These are phyloP conservation scores for Catostomus latipinnis DNA, from an alignment of 2,797 vertebrate species.

Conservation along the genomic window DNA sequence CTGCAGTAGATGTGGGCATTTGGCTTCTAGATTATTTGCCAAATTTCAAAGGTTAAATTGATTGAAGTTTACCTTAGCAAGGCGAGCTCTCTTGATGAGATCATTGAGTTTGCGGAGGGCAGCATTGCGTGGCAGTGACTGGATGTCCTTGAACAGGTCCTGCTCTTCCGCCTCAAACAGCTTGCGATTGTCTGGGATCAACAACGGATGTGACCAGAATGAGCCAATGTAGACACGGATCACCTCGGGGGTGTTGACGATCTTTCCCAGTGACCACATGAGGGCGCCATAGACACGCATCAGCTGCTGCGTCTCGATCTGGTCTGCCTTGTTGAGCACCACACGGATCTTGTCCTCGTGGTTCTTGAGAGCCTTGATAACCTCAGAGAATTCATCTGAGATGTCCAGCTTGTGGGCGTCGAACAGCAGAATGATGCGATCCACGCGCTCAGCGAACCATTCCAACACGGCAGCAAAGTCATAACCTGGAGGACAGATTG, in stretches of 20 bases:
- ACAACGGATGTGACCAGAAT: constrained; percentile 96
- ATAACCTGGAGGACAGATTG: constrained; percentile 79
- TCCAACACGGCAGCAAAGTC: constrained; percentile 96
- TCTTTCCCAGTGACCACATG: constrained; percentile 99
- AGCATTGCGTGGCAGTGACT: constrained; percentile 93
- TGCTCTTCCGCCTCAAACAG: constrained; percentile 97
- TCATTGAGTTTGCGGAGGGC: constrained; percentile 96
- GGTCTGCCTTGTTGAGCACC: constrained; percentile 97
- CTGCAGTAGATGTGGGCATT: too few relatives aligned
- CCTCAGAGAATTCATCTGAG: constrained; percentile 98
- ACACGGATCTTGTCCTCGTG: constrained; percentile 99
- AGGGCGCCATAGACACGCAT: constrained; percentile 97
- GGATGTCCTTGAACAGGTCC: constrained; percentile 95
- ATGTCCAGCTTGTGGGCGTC: constrained; percentile 99
- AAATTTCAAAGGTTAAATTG: background rate
- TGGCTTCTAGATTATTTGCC: too few relatives aligned
- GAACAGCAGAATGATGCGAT: constrained; percentile 96
- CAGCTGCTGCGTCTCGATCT: constrained; percentile 96
- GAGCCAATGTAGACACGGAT: constrained; percentile 98
- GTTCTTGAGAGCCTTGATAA: constrained; percentile 98
- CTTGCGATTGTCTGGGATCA: constrained; percentile 96
- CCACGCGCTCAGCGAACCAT: constrained; percentile 97
- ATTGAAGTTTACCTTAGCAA: constrained; percentile 86
- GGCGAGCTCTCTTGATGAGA: constrained; percentile 91
- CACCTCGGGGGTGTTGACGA: constrained; percentile 97